Evolutionary conservation across 2,888 invertebrate species (phyloP), one percentile per base, ranked within the genome.

Genomic region (Mythimna lalbum): DNA sequence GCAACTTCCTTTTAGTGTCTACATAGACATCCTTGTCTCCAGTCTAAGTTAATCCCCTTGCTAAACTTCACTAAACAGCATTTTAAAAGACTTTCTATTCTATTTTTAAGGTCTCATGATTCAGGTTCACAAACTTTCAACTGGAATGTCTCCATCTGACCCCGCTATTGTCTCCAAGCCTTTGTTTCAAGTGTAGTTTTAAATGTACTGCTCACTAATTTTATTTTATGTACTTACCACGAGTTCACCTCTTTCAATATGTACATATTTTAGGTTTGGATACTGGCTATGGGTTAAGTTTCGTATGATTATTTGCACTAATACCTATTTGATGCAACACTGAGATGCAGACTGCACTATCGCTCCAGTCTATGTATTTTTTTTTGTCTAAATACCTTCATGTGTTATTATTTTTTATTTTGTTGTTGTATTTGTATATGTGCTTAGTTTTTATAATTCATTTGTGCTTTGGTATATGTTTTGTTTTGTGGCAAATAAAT

Each of bases 141-240:
- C 57, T 1, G 53, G 43, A 62, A 71, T 75, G 55, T 73, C 50
- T 64, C 14, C 9, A 49, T 14, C 17, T 80, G 69, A 75, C 70
- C 78, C 5, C n/a, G 67, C 71, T 65, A 80, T 82, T 80, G 83
- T 73, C 70, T 80, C 61, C 10, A 50, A 62, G 49, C 33, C 55
- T 71, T 80, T 66, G 67, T 73, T 73, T 43, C 60, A 56, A 68
- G 62, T 76, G 64, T 80, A 66, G 66, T 76, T 76, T 76, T 72
- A 80, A 69, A 69, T 80, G 65, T 68, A 49, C 59, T 59, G 52
- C 50, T 69, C 50, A 65, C 77, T 64, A 65, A 79, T 80, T 79
- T 79, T 80, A 76, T 76, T 80, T 57, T 76, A 76, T 68, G 33
- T 73, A 27, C n/a, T 63, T 66, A 19, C 31, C 50, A 57, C 33